Evolutionary conservation across 2,113 vertebrate genomes (phyloP).

Genomic region (Apus apus): DNA sequence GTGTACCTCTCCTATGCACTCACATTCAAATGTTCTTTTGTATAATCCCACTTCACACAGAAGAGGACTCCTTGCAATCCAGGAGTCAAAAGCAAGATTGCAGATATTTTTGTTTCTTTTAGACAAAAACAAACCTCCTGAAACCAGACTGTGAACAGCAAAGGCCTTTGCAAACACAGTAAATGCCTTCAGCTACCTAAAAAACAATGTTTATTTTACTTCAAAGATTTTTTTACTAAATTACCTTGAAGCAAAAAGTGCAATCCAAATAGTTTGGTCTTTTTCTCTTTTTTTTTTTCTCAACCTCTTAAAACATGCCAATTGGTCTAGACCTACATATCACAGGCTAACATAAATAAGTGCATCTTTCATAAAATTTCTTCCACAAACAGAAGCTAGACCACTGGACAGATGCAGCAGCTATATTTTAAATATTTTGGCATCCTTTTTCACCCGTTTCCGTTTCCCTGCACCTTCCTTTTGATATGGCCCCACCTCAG

Average conservation of each 20-base stretch:
- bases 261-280: not conserved
- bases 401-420: constrained; percentile 32
- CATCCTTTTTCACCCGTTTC: constrained; percentile 11
- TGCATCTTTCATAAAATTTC: constrained; percentile 55
- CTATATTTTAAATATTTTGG: constrained; percentile 23
- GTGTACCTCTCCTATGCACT: not conserved
- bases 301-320: not conserved
- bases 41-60: not conserved
- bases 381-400: constrained; percentile 41
- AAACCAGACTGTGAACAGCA: constrained; percentile 22
- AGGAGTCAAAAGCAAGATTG: not conserved
- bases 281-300: not conserved
- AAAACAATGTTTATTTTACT: constrained; percentile 65
- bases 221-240: constrained; percentile 50
- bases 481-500: constrained; percentile 26
- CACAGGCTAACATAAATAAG: constrained; percentile 48
- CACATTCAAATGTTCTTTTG: not conserved
- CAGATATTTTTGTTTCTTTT: constrained; percentile 35
- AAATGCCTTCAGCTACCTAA: constrained; percentile 47
- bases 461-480: not conserved
- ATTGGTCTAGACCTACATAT: constrained; percentile 28
- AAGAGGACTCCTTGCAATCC: not conserved
- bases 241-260: constrained; percentile 29
- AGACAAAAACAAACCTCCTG: constrained; percentile 14
- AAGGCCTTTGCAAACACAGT: constrained; percentile 32